Base-by-base conservation (phyloP, 2,113 vertebrate species). In the Dicerorhinus sumatrensis region DNA sequence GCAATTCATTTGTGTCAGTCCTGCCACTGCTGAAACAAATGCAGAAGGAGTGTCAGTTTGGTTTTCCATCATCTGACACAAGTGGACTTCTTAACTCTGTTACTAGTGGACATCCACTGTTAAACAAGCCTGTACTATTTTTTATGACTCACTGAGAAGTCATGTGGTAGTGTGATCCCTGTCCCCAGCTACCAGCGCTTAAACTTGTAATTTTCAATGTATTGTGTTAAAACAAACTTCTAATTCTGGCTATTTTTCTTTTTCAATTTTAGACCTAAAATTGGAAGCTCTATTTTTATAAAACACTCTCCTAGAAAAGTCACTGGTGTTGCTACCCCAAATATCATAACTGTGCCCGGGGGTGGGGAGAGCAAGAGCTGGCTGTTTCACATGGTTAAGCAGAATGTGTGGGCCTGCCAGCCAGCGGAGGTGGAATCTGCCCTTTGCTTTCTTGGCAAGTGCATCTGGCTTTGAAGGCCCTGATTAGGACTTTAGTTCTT, bases 161-260 rank as follows among this genome's bases (percentile, higher is more conserved):
- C 77, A 89, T 82, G 48, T 81, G 89, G 56, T 87, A 58, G 46
- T 92, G 54, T 96, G 94, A 96, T 90, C 31, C 67, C 69, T 7
- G 0, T 88, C 69, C 48, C 75, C 77, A 91, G 60, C 86, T 62
- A 80, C 54, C 83, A 96, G 80, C 18, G 2, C 73, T 90, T 92
- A 91, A 90, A 96, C 97, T 97, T 96, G 69, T 84, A 94, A 96
- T 97, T 97, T 95, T 96, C 95, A 97, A 16, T 75, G 51, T 94
- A 95, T 96, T 97, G 97, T 98, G 90, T 97, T 98, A 98, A 97
- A 98, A 91, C 92, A 97, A 69, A 88, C 58, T 95, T 97, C 96
- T 96, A 97, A 97, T 97, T 97, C 92, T 96, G 94, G 92, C 84
- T 92, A 73, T 94, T 97, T 98, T 98, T 92, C 84, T 96, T 96